phyloP scores from a whole-genome alignment of 2,797 vertebrate species.

The Erethizon dorsatum region DNA sequence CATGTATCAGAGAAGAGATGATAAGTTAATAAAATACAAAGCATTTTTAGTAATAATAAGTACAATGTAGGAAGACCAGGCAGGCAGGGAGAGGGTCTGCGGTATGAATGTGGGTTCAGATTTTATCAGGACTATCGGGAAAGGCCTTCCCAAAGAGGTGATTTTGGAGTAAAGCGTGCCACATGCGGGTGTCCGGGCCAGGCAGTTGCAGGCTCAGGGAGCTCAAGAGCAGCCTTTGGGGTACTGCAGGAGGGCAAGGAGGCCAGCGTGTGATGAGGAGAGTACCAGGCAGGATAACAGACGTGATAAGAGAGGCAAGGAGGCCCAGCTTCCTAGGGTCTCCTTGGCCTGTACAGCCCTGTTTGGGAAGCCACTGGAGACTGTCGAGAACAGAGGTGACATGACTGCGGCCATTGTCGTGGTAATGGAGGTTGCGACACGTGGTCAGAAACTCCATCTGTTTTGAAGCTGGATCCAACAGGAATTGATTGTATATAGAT shows the following conservation, averaged over 20 bases:
- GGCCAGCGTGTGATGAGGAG: background rate
- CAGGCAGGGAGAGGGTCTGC: no score
- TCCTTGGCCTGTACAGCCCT: background rate
- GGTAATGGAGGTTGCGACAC: background rate
- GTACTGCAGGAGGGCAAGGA: background rate
- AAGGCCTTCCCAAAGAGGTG: background rate
- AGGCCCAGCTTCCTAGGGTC: background rate
- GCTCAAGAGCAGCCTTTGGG: background rate
- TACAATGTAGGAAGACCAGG: background rate
- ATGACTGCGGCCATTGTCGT: background rate
- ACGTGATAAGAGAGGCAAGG: background rate
- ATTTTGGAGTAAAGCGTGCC: background rate
- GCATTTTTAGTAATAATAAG: background rate
- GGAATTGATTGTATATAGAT: background rate
- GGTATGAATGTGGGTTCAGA: background rate
- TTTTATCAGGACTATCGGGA: background rate
- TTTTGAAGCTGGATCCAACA: background rate
- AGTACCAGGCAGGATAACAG: background rate
- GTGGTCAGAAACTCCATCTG: background rate
- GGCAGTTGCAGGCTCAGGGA: background rate
- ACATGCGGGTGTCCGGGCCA: background rate
- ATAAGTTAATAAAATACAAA: background rate
- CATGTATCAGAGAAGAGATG: background rate
- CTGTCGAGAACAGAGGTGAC: background rate
- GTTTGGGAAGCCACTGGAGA: background rate